Conservation (phyloP, 2,113 vertebrate genomes). For the Sakesphorus luctuosus region DNA sequence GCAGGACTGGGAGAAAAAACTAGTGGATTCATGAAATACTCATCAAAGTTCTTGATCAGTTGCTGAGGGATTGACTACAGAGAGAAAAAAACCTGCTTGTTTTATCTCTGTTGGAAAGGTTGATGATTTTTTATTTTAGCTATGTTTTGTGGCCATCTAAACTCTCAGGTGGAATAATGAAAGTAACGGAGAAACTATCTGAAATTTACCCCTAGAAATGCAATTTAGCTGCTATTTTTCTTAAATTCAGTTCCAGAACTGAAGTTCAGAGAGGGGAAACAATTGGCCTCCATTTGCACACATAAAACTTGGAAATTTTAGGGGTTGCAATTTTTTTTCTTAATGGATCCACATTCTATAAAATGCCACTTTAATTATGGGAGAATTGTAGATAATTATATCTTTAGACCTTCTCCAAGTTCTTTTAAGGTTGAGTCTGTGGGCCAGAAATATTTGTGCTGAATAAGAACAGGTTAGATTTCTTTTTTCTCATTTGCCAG, state of each 20-base stretch:
- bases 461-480: background rate
- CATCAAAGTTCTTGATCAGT: background rate
- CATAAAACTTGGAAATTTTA: background rate
- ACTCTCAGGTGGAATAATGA: background rate
- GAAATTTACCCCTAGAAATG: background rate
- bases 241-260: background rate
- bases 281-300: background rate
- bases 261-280: background rate
- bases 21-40: fast-evolving
- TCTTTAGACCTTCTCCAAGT: background rate
- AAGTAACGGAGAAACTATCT: background rate
- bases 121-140: background rate
- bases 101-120: background rate
- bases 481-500: background rate
- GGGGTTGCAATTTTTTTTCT: background rate
- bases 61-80: background rate
- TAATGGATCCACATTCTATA: background rate
- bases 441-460: background rate
- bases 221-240: background rate
- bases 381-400: background rate
- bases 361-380: background rate
- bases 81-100: background rate
- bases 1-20: background rate
- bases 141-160: background rate
- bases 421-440: background rate